Conservation (phyloP, 2,797 vertebrate genomes). For the Chiroxiphia lanceolata region DNA sequence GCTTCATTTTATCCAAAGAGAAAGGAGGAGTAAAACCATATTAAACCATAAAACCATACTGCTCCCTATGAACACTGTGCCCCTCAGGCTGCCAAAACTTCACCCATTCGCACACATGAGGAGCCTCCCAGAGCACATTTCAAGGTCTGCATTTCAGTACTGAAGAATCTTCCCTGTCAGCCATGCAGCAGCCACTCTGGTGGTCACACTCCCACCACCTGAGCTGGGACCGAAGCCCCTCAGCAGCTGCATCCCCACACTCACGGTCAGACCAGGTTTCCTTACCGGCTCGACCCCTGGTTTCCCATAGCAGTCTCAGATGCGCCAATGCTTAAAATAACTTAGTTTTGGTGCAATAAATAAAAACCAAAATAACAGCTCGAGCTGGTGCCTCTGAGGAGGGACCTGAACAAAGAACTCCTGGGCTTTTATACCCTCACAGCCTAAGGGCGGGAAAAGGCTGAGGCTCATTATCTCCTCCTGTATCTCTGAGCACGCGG, state of each 20-base stretch:
- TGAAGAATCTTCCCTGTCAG: background rate
- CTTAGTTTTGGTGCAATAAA: background rate
- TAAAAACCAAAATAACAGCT: background rate
- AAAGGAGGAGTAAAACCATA: background rate
- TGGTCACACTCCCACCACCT: background rate
- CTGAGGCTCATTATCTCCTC: background rate
- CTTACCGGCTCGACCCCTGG: background rate
- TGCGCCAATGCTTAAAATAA: too few relatives aligned
- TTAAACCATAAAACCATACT: background rate
- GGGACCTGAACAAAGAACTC: background rate
- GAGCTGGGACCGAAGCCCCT: background rate
- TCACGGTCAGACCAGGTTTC: background rate
- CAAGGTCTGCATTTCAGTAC: background rate
- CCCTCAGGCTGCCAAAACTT: background rate
- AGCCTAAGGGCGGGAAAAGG: background rate
- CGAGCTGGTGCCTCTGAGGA: fast-evolving
- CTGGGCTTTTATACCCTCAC: background rate
- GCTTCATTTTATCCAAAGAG: background rate
- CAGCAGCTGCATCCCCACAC: background rate
- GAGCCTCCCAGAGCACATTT: background rate
- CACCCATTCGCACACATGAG: background rate
- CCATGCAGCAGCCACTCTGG: background rate
- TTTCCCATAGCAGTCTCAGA: background rate
- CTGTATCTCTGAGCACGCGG: too few relatives aligned
- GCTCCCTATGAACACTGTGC: background rate